Base-by-base conservation (phyloP, 2,888 invertebrate genomes). In the Muscina levida region DNA sequence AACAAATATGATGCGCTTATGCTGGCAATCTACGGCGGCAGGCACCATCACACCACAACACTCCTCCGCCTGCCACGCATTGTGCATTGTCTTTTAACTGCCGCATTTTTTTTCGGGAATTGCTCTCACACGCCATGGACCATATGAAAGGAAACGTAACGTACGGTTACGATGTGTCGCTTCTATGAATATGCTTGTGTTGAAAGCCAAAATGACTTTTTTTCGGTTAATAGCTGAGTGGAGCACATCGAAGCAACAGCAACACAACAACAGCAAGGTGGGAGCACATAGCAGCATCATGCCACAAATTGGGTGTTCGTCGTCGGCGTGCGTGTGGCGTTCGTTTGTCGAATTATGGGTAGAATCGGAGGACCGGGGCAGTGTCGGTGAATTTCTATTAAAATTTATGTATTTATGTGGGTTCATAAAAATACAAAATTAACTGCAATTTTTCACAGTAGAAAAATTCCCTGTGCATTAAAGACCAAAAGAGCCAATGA, bases 391-490 rank as follows among this genome's bases (percentile, higher is more conserved):
- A 68, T 81, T 81, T 81, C 81, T 81, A 81, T 81, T 81, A 72
- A 77, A 81, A 75, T 81, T 81, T 81, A 77, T 81, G 81, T 77
- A 65, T 81, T 81, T 77, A 77, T 81, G 77, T 77, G 81, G 81
- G 81, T 81, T 77, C 81, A 72, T 77, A 77, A 81, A 81, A 75
- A 62, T 68, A 75, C 74, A 81, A 65, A 81, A 81, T 81, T 81
- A 81, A 77, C 77, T 81, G 81, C 77, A 81, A 81, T 81, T 81
- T 81, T 81, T 81, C 77, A 81, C 74, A 75, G 72, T 56, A 10
- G 22, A 62, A 62, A 59, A 17, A 68, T 71, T 74, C 62, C 71
- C 59, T 48, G 39, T 26, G 72, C 39, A 51, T 8, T 8, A 31
- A 53, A 56, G 37, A 17, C 42, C 39, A 59, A 72, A 59, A 72